A percentile compares a stretch with the other conserved stretches of the same genome.
These are phyloP conservation scores for Eutolmus rufibarbis DNA, from an alignment of 2,888 invertebrate species.

Conservation along the genomic window DNA sequence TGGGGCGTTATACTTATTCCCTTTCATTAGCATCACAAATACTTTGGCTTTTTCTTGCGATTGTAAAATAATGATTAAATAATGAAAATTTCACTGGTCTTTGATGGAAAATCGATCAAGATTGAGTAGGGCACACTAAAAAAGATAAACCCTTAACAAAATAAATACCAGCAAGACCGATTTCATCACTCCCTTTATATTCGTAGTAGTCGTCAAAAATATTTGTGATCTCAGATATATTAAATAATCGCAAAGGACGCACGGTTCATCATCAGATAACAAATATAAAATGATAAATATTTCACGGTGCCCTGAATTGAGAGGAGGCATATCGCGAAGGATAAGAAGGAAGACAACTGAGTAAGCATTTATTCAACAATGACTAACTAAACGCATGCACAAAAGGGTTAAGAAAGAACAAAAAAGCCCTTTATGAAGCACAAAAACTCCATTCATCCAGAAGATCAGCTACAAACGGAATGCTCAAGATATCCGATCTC, in stretches of 20 bases:
- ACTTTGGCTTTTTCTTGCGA: not conserved
- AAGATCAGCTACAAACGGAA: constrained; percentile 32
- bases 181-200: not conserved
- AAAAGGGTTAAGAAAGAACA: constrained; percentile 19
- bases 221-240: not conserved
- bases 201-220: not conserved
- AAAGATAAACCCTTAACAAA: not conserved
- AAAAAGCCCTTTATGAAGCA: not conserved
- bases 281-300: constrained; percentile 37
- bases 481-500: constrained; percentile 29
- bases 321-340: not conserved
- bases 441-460: constrained; percentile 12
- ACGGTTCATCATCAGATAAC: constrained; percentile 36
- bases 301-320: not conserved
- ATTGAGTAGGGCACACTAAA: not conserved
- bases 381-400: constrained; percentile 9
- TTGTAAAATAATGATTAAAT: not conserved
- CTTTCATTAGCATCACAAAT: not conserved
- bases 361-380: constrained; percentile 33
- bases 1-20: not conserved
- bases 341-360: constrained; percentile 36
- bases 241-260: constrained; percentile 8
- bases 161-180: not conserved
- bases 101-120: not conserved
- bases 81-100: not conserved